Percentiles rank a stretch among this genome's conserved stretches.
Evolutionary conservation across 2,113 vertebrate genomes (phyloP).

Genomic region (Merops nubicus): DNA sequence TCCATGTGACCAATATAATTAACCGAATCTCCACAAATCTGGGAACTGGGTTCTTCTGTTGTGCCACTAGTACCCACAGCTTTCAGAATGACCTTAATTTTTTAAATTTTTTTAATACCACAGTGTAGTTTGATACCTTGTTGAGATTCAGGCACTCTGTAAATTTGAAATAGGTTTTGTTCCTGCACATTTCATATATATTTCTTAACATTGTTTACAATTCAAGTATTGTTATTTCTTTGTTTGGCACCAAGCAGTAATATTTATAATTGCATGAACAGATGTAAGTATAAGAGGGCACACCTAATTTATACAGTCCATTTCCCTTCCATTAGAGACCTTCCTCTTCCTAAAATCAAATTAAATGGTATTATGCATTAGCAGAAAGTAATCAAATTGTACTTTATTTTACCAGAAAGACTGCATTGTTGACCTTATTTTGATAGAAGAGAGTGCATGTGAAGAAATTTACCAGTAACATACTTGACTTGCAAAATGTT

Average conservation of each 20-base stretch:
- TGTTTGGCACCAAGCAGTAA: background rate
- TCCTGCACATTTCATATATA: background rate
- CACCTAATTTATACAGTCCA: background rate
- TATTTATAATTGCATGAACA: background rate
- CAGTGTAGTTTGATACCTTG: background rate
- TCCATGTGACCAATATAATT: background rate
- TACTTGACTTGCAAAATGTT: background rate
- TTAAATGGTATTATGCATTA: constrained; percentile 13
- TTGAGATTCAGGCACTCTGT: background rate
- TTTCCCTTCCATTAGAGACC: constrained; percentile 26
- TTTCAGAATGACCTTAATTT: background rate
- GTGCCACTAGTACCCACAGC: background rate
- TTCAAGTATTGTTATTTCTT: background rate
- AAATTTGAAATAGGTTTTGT: background rate
- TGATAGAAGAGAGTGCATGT: background rate
- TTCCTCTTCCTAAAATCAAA: constrained; percentile 35
- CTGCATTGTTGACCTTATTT: constrained; percentile 4
- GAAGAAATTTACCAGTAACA: background rate
- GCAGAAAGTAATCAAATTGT: constrained; percentile 23
- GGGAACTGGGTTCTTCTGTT: background rate
- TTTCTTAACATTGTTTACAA: background rate
- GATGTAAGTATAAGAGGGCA: background rate
- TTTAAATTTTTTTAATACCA: background rate
- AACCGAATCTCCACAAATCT: background rate
- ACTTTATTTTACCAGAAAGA: constrained; percentile 29